Evolutionary conservation across 2,113 vertebrate genomes (phyloP).

Genomic region (Chaenogobius annularis): DNA sequence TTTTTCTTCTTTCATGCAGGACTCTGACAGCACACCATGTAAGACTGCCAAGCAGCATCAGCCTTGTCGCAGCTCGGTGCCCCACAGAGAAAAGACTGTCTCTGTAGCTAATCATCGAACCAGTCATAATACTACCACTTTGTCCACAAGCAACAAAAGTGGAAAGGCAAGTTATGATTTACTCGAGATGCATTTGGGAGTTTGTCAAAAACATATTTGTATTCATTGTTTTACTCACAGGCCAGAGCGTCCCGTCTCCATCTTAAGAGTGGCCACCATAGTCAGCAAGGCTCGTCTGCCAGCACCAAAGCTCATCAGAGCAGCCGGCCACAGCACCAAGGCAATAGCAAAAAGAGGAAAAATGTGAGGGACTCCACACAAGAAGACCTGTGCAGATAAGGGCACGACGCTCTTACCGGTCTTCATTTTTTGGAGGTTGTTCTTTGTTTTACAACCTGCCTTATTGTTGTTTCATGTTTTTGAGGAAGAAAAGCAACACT

Average conservation of each 20-base stretch:
- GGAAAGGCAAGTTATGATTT: constrained; percentile 81
- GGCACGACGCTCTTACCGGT: constrained; percentile 59
- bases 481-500: constrained; percentile 52
- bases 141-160: constrained; percentile 83
- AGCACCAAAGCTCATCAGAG: constrained; percentile 85
- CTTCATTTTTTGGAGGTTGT: constrained; percentile 53
- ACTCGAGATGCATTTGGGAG: constrained; percentile 9
- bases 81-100: constrained; percentile 82
- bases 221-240: constrained; percentile 50
- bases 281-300: constrained; percentile 82
- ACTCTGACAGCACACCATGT: constrained; percentile 95
- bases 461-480: constrained; percentile 44
- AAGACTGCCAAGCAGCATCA: constrained; percentile 94
- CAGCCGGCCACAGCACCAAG: constrained; percentile 88
- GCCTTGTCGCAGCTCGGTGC: constrained; percentile 77
- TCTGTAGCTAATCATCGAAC: constrained; percentile 69
- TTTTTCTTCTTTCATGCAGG: constrained; percentile 70
- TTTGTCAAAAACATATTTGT: neutral
- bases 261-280: constrained; percentile 88
- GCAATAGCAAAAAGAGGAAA: constrained; percentile 95
- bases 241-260: constrained; percentile 84
- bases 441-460: constrained; percentile 52
- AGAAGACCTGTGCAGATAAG: constrained; percentile 95
- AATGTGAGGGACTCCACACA: constrained; percentile 88
- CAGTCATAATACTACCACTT: constrained; percentile 67